Base-by-base conservation (phyloP, 2,888 invertebrate species). In the Prenolepis imparis region DNA sequence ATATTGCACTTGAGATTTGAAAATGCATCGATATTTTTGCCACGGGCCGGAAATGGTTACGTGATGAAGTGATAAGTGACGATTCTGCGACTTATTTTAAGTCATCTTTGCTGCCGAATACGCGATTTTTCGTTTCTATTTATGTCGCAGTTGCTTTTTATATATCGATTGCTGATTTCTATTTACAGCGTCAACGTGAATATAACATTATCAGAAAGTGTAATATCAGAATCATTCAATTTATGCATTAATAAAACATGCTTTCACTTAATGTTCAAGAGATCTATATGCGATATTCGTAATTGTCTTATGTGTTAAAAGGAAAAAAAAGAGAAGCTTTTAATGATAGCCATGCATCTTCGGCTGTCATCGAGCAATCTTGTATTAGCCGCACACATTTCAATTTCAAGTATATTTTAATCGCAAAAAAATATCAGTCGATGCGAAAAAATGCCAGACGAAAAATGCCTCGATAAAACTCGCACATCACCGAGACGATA, bases 401-500 rank as follows among this genome's bases (percentile, higher is more conserved):
- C 52, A 52, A 52, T 12, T 57, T 28, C 15, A 24, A 75, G 36
- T 12, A 28, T 64, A 77, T 55, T 77, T 39, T 55, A 24, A 3
- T 67, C 36, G 59, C 32, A 80, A 61, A 74, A 81, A 77, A 82
- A 39, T 24, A 28, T 21, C 18, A 48, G 12, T 12, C 36, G 28
- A 11, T 3, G 44, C 11, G 59, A 44, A 48, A 83, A 61, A 72
- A 75, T 63, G 39, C 12, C 21, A 64, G 21, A 6, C 12, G 32
- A 72, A 41, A 75, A 75, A 82, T 28, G 74, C 66, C 48, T 73
- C 64, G 41, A 67, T 64, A 39, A 41, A 77, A 15, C 74, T 64
- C 59, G 41, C 78, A 32, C 59, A 68, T 75, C 64, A 66, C 18
- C 44, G 28, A 66, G 81, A 63, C 52, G 59, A 83, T 84, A 86